Base-by-base conservation (phyloP, 2,113 vertebrate species). In the Gopherus evgoodei region DNA sequence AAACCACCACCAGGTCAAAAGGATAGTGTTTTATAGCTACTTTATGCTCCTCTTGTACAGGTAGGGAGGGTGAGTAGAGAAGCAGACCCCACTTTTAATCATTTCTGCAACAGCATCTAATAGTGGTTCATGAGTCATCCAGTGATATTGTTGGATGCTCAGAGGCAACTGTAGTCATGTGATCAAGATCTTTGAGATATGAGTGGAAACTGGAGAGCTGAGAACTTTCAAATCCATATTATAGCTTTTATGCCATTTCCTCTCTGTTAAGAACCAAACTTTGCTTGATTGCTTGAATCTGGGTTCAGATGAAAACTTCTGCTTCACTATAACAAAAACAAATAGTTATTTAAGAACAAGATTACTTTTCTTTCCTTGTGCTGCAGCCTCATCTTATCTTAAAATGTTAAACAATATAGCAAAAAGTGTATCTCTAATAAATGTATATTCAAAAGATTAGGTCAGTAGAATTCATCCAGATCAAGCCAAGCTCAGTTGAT, bases 291-390 rank as follows among this genome's bases (percentile, higher is more conserved):
- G 81, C 96, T 94, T 88, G 90, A 92, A 92, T 93, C 90, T 94
- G 17, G 90, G 62, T 90, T 93, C 86, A 7, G 90, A 92, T 95
- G 38, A 69, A 35, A 93, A 97, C 93, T 80, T 42, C 50, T 88
- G 86, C 75, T 80, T 94, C 91, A 86, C 86, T 80, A 90, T 90
- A 93, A 92, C 80, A 78, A 94, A 94, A 93, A 94, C 35, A 96
- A 96, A 93, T 82, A 92, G 31, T 56, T 94, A 83, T 95, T 96
- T 96, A 96, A 94, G 49, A 57, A 88, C 54, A 59, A 94, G 87
- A 81, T 56, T 90, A 35, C 87, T 95, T 96, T 76, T 52, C 5
- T 65, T 38, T 95, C 89, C 59, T 16, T 54, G 22, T 90, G 93
- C 80, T 81, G 82, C 90, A 95, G 72, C 72, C 35, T 89, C 62